Evolutionary conservation across 2,888 invertebrate species (phyloP), one percentile per base, ranked within the genome.

Genomic region (Patella ulyssiponensis): DNA sequence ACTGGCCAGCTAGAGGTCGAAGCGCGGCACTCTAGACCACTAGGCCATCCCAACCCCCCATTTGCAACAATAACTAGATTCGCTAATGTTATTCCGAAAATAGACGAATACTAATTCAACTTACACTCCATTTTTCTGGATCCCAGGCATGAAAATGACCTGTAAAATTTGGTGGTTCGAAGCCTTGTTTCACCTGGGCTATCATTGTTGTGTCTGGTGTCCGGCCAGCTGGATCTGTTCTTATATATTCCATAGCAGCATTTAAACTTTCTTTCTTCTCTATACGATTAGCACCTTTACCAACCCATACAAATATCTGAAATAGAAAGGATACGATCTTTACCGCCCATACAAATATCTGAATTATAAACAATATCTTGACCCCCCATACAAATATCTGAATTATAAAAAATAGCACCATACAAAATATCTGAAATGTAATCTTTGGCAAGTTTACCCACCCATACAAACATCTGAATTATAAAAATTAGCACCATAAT

Each of bases 331-430:
- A 33, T 94, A 83, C 95, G 94, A 82, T 94, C 4, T 33, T 3
- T 0, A 33, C 33, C 33, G 96, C 93, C 98, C 98, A 98, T 79
- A 97, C 93, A 93, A 95, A 97, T 81, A 97, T 93, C n/a, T 95
- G 93, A 12, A 81, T 53, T 69, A 11, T 64, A 70, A 44, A 44
- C 44, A 81, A 94, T 94, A 83, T 94, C 94, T 84, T 94, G 93
- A 20, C 98, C 98, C 79, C 93, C 97, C 98, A 98, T 79, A 97
- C 93, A 93, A 95, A 97, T 81, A 97, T 93, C n/a, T 95, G 93
- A 11, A 81, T 52, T 71, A 15, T 58, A 69, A 64, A 23, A 54
- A 52, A 17, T 23, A 23, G 23, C 14, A n/a, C 0, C 7, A 3
- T 4, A 33, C 33, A 4, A 33, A 33, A n/a, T 2, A 33, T 33